Conservation (phyloP, 2,888 invertebrate genomes). For the Cylindroiulus punctatus region DNA sequence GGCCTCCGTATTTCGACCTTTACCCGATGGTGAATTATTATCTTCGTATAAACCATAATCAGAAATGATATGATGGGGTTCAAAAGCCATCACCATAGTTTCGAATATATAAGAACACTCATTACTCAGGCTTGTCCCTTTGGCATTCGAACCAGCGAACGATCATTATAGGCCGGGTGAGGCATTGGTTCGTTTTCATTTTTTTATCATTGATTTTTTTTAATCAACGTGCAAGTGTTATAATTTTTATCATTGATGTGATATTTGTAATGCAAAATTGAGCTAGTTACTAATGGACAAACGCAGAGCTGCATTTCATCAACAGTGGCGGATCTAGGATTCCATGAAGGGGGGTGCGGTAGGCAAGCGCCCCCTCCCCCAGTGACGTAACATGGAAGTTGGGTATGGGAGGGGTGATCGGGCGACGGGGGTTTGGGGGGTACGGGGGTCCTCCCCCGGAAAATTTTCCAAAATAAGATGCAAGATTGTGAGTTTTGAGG, state of each 20-base stretch:
- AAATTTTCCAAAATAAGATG: too few species aligned
- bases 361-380: too few species aligned
- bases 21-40: not conserved
- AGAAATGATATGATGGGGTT: not conserved
- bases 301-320: not conserved
- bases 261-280: not conserved
- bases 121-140: not conserved
- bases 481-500: too few species aligned
- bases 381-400: too few species aligned
- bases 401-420: too few species aligned
- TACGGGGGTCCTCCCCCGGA: too few species aligned
- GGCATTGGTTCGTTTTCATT: not conserved
- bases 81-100: not conserved
- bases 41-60: not conserved
- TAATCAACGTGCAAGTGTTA: not conserved
- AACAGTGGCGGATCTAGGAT: not conserved
- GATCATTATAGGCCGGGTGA: not conserved
- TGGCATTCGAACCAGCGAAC: not conserved
- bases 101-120: not conserved
- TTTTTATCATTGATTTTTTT: constrained; percentile 5
- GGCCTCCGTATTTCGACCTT: constrained; percentile 15
- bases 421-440: too few species aligned
- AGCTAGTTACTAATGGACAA: not conserved
- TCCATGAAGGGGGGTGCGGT: not conserved
- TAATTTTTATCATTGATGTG: too few species aligned